phyloP scores from a whole-genome alignment of 2,113 vertebrate species.

The Barbus barbus region DNA sequence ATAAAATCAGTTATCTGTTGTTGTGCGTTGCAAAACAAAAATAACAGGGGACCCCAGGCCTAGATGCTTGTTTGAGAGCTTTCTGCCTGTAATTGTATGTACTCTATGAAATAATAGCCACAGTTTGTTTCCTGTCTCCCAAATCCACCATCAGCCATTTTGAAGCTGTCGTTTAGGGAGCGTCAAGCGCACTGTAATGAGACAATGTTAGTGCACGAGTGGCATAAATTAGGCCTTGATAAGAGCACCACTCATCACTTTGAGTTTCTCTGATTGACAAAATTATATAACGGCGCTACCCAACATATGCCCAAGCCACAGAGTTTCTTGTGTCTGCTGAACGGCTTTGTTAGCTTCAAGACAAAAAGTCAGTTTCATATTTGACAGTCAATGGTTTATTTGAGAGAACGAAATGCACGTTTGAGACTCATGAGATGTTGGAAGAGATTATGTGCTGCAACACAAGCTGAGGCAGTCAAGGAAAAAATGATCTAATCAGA shows the following conservation, averaged over 20 bases:
- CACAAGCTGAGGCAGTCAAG: constrained; percentile 32
- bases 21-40: neutral
- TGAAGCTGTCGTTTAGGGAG: neutral
- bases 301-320: neutral
- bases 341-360: neutral
- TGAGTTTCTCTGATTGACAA: constrained; percentile 38
- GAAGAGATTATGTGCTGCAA: constrained; percentile 21
- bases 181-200: constrained; percentile 30
- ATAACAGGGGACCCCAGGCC: neutral
- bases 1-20: neutral
- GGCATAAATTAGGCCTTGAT: constrained; percentile 29
- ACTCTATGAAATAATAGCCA: constrained; percentile 9
- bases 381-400: constrained; percentile 23
- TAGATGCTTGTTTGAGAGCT: constrained; percentile 8
- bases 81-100: neutral
- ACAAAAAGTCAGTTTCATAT: constrained; percentile 11
- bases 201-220: constrained; percentile 18
- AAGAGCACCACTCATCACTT: constrained; percentile 12
- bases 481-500: constrained; percentile 43
- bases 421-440: constrained; percentile 16
- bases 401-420: neutral
- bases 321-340: neutral
- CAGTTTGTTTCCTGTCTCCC: neutral
- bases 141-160: constrained; percentile 31
- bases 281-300: constrained; percentile 6